phyloP scores from a whole-genome alignment of 2,797 vertebrate species.

The Perodicticus potto region DNA sequence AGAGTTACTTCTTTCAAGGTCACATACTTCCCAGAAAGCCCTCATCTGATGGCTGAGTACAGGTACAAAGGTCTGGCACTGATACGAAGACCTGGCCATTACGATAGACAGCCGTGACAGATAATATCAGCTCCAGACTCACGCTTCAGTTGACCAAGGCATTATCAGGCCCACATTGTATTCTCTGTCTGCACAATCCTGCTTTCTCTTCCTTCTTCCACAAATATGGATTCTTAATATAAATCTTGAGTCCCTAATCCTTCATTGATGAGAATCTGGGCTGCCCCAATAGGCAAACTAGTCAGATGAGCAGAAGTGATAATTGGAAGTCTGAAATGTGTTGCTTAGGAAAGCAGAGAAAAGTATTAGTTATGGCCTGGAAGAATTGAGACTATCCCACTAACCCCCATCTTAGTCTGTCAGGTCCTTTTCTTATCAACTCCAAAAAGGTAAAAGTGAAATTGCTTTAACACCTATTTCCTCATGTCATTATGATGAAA shows the following conservation, averaged over 20 bases:
- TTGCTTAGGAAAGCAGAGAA: background rate
- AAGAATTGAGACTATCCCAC: background rate
- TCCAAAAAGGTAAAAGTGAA: background rate
- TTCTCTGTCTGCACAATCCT: background rate
- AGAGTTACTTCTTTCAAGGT: background rate
- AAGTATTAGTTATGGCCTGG: background rate
- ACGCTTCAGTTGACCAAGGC: rapidly evolving
- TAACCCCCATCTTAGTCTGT: background rate
- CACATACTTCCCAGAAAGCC: background rate
- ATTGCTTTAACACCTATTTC: background rate
- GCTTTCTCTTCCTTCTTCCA: background rate
- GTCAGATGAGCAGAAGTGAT: background rate
- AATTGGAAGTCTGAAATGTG: background rate
- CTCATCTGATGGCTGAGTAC: background rate
- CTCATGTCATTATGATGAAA: background rate
- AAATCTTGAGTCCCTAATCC: background rate
- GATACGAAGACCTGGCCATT: background rate
- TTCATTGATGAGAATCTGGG: background rate
- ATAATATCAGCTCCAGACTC: background rate
- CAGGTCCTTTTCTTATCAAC: background rate
- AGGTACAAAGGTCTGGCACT: background rate
- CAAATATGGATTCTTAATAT: background rate
- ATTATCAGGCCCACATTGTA: background rate
- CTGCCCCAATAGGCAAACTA: background rate
- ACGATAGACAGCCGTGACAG: background rate